Evolutionary conservation across 2,797 vertebrate species (phyloP), one percentile per base, ranked within the genome.

Genomic region (Lutjanus argentimaculatus): DNA sequence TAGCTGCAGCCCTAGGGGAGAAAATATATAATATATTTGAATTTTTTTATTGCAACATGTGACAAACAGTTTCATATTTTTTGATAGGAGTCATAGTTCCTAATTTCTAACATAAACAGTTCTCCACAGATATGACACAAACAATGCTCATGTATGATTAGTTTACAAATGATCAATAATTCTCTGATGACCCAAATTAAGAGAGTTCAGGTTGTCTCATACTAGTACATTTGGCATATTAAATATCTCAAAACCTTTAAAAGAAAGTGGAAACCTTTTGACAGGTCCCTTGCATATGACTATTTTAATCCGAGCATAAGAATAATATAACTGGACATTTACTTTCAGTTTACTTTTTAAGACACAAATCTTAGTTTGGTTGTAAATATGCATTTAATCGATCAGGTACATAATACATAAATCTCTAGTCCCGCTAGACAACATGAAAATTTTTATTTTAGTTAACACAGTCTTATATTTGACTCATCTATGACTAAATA

Each of bases 381-480:
- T 72, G 58, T 85, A 72, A 59, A 79, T 88, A 74, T 81, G 69
- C 15, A 67, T 46, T 63, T 63, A 71, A 74, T 67, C 7, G 7
- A 65, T 72, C 21, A 1, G 15, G 22, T 64, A 84, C 40, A 49
- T 6, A 62, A 6, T 36, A 52, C 11, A 56, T 25, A 6, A 76
- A 67, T 56, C 75, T 94, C 92, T 90, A 96, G 92, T 86, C 86
- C 92, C 91, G 93, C 93, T 94, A 95, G 88, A 94, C 70, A 72
- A 74, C 85, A 80, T 79, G 72, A 76, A 92, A 88, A 62, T 45
- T 49, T 0, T 12, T 15, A n/a, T 16, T 58, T 21, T 43, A 49
- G 69, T 55, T 16, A 68, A 80, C 77, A 76, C 66, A 43, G 72
- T 58, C 67, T 48, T 36, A 52, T 66, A 67, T 67, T 48, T 49